phyloP scores from a whole-genome alignment of 2,113 vertebrate species.

The Paratilapia polleni region DNA sequence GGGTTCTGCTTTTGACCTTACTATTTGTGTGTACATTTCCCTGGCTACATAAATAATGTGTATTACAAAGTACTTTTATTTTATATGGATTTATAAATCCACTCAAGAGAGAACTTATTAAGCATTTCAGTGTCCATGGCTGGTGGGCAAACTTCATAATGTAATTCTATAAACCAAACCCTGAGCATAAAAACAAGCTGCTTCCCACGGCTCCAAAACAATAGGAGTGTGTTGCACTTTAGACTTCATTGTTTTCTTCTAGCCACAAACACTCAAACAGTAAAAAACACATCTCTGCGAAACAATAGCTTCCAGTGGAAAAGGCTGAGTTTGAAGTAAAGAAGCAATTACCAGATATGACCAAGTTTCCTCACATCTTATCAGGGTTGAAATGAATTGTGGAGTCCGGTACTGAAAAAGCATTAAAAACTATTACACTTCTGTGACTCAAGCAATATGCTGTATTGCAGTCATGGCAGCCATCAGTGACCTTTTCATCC shows the following conservation, averaged over 20 bases:
- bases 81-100: neutral
- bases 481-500: constrained; percentile 5
- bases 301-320: neutral
- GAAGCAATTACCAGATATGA: constrained; percentile 1
- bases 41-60: neutral
- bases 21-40: neutral
- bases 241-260: neutral
- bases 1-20: neutral
- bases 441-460: neutral
- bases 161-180: neutral
- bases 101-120: neutral
- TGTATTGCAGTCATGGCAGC: neutral
- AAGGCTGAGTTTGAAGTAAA: neutral
- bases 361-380: neutral
- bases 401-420: neutral
- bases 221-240: neutral
- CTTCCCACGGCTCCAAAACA: neutral
- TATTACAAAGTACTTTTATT: neutral
- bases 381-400: neutral
- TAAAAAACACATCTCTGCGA: neutral
- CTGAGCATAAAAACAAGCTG: neutral
- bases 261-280: neutral
- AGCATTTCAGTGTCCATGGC: neutral
- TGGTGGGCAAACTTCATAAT: neutral
- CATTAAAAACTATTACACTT: neutral